Evolutionary conservation across 2,113 vertebrate genomes (phyloP), one percentile per base, ranked within the genome.

Genomic region (Thamnaconus septentrionalis): DNA sequence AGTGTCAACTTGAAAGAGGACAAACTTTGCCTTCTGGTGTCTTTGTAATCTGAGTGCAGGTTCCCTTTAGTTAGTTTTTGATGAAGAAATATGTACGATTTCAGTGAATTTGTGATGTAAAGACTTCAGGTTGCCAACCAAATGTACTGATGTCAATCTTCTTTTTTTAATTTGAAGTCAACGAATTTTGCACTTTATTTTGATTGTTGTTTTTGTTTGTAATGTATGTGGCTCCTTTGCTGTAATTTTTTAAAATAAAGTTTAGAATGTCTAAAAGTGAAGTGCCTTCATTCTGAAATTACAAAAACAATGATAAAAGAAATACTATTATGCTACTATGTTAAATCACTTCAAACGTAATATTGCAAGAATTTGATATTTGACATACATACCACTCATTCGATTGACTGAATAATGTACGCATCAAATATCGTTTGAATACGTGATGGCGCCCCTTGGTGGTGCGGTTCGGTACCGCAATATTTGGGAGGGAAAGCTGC

Each of bases 171-270:
- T 78, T 59, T 66, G 64, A 84, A 8, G 4, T 61, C 41, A 58
- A 79, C 75, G 40, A 68, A 79, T 78, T 82, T 79, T 85, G 88
- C 88, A 90, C 88, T 90, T 89, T 89, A 89, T 77, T 75, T 64
- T 47, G 4, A 4, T 70, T 69, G 8, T 44, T 81, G 46, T 46
- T 39, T 73, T 42, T 75, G 50, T 81, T 76, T 85, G 53, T 75
- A 64, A 59, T 78, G 47, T 82, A 50, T 75, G 63, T 84, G 64
- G 48, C 44, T 68, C 49, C 64, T 77, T 56, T 59, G 70, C 70
- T 65, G 3, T 66, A 75, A 63, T 70, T 31, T 59, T 1, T 31
- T 31, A 31, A 31, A 68, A 66, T 8, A 54, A 75, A 85, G 71
- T 75, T 56, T 74, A 82, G 77, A 59, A 66, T 86, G 85, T 83